Evolutionary conservation across 2,888 invertebrate genomes (phyloP).

Genomic region (Nebria salina): DNA sequence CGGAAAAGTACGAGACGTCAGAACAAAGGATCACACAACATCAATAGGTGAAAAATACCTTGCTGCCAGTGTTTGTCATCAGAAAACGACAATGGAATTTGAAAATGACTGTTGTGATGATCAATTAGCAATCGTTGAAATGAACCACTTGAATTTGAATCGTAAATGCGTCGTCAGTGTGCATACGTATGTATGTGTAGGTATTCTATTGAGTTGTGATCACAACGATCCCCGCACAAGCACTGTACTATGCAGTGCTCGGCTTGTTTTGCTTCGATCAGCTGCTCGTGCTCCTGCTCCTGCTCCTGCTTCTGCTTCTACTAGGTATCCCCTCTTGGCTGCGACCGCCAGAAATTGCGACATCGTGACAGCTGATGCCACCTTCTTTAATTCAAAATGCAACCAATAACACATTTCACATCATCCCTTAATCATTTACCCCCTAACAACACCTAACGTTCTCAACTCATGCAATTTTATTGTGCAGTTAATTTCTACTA

Average conservation of each 20-base stretch:
- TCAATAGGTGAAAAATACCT: slow-evolving; percentile 31
- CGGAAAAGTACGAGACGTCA: slow-evolving; percentile 50
- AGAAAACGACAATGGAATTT: slow-evolving; percentile 4
- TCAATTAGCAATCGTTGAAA: not conserved
- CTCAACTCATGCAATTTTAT: too few species aligned
- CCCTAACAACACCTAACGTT: not conserved
- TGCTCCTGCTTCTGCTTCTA: not conserved
- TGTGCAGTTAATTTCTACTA: too few species aligned
- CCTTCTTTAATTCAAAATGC: not conserved
- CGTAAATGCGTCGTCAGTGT: not conserved
- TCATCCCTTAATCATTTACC: not conserved
- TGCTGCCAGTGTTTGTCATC: slow-evolving; percentile 23
- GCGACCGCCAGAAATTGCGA: slow-evolving; percentile 29
- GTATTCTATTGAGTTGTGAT: not conserved
- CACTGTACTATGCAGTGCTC: slow-evolving; percentile 25
- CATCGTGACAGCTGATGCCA: slow-evolving; percentile 36
- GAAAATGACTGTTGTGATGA: not conserved
- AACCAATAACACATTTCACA: not conserved
- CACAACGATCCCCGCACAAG: slow-evolving; percentile 16
- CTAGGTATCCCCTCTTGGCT: not conserved
- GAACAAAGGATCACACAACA: slow-evolving; percentile 55
- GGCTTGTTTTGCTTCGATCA: slow-evolving; percentile 42
- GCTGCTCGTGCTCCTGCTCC: slow-evolving; percentile 10
- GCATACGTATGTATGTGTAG: not conserved
- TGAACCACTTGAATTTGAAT: not conserved